Evolutionary conservation across 2,888 invertebrate genomes (phyloP), one percentile per base, ranked within the genome.

Genomic region (Torymus tubicola): DNA sequence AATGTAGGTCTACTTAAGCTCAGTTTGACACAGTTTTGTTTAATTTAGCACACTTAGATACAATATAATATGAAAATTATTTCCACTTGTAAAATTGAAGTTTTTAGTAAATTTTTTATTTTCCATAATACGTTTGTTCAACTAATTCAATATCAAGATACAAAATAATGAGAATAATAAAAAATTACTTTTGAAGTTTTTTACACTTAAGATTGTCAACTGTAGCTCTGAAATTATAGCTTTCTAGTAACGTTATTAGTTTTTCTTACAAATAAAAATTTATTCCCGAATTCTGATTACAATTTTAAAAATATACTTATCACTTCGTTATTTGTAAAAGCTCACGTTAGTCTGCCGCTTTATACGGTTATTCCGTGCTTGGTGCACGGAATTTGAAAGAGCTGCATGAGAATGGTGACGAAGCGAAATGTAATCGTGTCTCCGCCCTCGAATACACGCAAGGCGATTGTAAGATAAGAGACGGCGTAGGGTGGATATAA

Each of bases 351-450:
- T n/a, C 55, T n/a, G 60, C 31, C 1, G 11, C 42, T 61, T 53
- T 42, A 55, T 61, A 55, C 57, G n/a, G 69, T n/a, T 55, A 14
- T 69, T 76, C 16, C 61, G 18, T 53, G 67, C 55, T 13, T 3
- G 31, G 3, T 31, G 8, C 52, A 13, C 55, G 18, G 18, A 14
- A 67, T 53, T 18, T 24, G 13, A 31, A 67, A 58, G 42, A 73
- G 13, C 10, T n/a, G 42, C 53, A 68, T n/a, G 52, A 55, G 60
- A 52, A 75, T 61, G 71, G 72, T 74, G 78, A 78, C 74, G 78
- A 81, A 73, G 81, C 70, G 81, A 78, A 65, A 78, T 53, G 77
- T 78, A 77, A 81, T 78, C 74, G 81, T 74, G 70, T 81, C 69
- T 78, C 60, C 55, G 18, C 74, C 69, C 53, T 64, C 24, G 53